phyloP scores from a whole-genome alignment of 2,797 vertebrate genomes.

The Amblyopsis hoosieri region DNA sequence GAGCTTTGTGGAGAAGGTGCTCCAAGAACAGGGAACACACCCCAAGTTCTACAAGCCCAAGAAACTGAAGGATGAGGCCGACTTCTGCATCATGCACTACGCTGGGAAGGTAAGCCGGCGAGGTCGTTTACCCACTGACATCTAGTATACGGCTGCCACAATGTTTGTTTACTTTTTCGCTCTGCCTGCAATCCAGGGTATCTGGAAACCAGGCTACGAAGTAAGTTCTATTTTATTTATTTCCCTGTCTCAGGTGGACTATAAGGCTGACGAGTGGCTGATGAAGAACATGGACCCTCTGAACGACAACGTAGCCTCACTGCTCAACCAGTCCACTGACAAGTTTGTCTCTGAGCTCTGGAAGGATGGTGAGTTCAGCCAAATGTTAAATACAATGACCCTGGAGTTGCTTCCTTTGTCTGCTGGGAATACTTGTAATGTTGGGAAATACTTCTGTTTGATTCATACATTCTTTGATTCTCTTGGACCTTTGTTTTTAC shows the following conservation, averaged over 20 bases:
- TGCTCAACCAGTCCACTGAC: slow-evolving; percentile 95
- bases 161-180: neutral
- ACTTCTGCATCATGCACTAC: slow-evolving; percentile 96
- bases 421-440: slow-evolving; percentile 18
- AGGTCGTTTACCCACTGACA: neutral
- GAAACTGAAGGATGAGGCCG: slow-evolving; percentile 96
- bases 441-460: slow-evolving; percentile 28
- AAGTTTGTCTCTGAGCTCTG: slow-evolving; percentile 96
- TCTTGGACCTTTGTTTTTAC: slow-evolving; percentile 61
- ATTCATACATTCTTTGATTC: slow-evolving; percentile 33
- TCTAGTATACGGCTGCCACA: too few species aligned
- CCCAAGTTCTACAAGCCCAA: slow-evolving; percentile 96
- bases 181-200: neutral
- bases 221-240: neutral
- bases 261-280: slow-evolving; percentile 96
- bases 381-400: slow-evolving; percentile 22
- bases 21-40: slow-evolving; percentile 95
- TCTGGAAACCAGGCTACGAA: neutral
- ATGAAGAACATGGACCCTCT: slow-evolving; percentile 99
- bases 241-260: slow-evolving; percentile 85
- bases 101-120: slow-evolving; percentile 88
- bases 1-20: slow-evolving; percentile 96
- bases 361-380: slow-evolving; percentile 88
- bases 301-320: slow-evolving; percentile 92
- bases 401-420: slow-evolving; percentile 5